Base-by-base conservation (phyloP, 2,113 vertebrate species). In the Paracanthobrama guichenoti region DNA sequence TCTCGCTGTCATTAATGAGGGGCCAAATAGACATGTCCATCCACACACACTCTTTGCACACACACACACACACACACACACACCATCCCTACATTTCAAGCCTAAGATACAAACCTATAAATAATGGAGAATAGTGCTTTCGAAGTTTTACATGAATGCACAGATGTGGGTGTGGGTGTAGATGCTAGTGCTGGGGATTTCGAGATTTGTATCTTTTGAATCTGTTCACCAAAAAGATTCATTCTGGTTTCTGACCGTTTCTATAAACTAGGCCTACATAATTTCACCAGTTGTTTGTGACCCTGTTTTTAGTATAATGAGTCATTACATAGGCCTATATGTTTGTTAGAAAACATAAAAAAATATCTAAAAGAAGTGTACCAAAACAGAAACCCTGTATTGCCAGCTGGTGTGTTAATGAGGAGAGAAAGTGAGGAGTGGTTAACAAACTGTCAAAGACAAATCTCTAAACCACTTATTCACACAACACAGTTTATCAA, bases 1-100 rank as follows among this genome's bases (percentile, higher is more conserved):
- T 55, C 84, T 84, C 80, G 85, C 92, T 91, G 91, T 89, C 89
- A 92, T 93, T 93, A 95, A 93, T 92, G 91, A 93, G 91, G 77
- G 87, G 90, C 86, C 88, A 59, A 31, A 69, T 86, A 72, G 88
- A 73, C 87, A 79, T 85, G 90, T 91, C 88, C 91, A 88, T 92
- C 89, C 88, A 89, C 90, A 91, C 88, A 88, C 92, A 93, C 91
- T 90, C 91, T 81, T 28, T n/a, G 73, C 60, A 50, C 60, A 81
- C 69, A 66, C 62, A 35, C 46, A 48, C 12, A 12, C 48, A 53
- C 50, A 53, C 50, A 53, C 48, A 42, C 42, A 44, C 50, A n/a
- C n/a, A n/a, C n/a, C n/a, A 28, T 60, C 5, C 35, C 28, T 60
- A 12, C n/a, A 62, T 13, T 28, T 26, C 24, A 14, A 28, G 18